Percentiles rank a stretch among this genome's conserved stretches.
Conservation (phyloP, 2,888 invertebrate species). For the Apoda limacodes region DNA sequence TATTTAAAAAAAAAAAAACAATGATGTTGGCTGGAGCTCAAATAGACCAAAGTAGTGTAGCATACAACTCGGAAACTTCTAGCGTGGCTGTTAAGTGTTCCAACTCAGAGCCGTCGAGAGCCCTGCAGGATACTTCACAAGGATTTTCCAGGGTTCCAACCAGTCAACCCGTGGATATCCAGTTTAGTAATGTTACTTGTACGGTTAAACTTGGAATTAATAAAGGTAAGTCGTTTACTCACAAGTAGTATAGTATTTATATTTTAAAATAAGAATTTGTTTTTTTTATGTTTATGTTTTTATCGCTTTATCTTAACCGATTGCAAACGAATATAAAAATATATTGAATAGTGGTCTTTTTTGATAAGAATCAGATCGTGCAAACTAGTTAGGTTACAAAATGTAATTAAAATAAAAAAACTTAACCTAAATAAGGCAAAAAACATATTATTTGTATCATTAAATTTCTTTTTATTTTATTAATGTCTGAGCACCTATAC, state of each 20-base stretch:
- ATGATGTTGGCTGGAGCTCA: conserved; percentile 63
- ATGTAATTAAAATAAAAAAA: too few relatives aligned
- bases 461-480: too few relatives aligned
- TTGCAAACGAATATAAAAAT: too few relatives aligned
- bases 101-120: conserved; percentile 9
- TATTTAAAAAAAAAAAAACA: too few relatives aligned
- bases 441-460: too few relatives aligned
- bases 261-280: not conserved
- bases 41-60: conserved; percentile 46
- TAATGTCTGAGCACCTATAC: too few relatives aligned
- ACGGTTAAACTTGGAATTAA: conserved; percentile 78
- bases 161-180: conserved; percentile 74
- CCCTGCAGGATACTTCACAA: conserved; percentile 9
- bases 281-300: too few relatives aligned
- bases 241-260: not conserved
- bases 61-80: conserved; percentile 25
- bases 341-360: too few relatives aligned
- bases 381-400: too few relatives aligned
- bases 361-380: too few relatives aligned
- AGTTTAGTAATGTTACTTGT: conserved; percentile 79
- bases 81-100: conserved; percentile 12
- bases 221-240: conserved; percentile 69
- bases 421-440: too few relatives aligned
- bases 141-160: conserved; percentile 35
- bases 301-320: too few relatives aligned